These are phyloP conservation scores for Aegithalos caudatus DNA, from an alignment of 2,113 vertebrate genomes.

Conservation along the genomic window DNA sequence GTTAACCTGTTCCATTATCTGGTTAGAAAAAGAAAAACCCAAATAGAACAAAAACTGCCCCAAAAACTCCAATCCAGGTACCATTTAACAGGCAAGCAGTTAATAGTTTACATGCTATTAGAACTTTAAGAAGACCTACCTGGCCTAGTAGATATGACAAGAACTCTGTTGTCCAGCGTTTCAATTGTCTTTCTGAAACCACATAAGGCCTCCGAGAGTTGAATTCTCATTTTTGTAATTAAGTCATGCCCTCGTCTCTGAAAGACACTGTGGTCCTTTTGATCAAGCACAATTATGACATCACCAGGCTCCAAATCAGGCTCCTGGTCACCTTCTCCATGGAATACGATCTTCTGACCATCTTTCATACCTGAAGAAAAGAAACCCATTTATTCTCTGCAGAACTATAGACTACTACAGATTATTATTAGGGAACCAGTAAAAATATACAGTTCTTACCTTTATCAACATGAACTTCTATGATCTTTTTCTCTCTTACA, in stretches of 20 bases:
- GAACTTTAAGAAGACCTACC: constrained; percentile 65
- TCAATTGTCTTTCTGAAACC: constrained; percentile 87
- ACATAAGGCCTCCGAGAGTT: constrained; percentile 89
- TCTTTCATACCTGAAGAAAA: constrained; percentile 89
- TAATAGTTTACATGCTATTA: background rate
- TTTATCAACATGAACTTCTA: constrained; percentile 95
- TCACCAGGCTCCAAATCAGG: constrained; percentile 94
- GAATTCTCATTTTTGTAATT: constrained; percentile 87
- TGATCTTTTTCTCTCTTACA: constrained; percentile 90
- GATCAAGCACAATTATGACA: constrained; percentile 90
- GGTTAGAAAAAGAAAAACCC: background rate
- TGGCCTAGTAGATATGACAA: constrained; percentile 81
- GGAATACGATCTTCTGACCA: constrained; percentile 91
- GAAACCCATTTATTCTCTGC: background rate
- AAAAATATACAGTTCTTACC: constrained; percentile 67
- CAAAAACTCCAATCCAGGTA: background rate
- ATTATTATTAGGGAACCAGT: background rate
- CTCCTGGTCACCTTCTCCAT: constrained; percentile 96
- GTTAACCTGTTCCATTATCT: background rate
- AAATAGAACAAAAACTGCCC: background rate
- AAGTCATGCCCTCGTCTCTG: constrained; percentile 86
- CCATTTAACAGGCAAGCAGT: background rate
- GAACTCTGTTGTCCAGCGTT: constrained; percentile 85
- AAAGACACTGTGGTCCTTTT: constrained; percentile 87
- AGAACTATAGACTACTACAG: background rate